These are phyloP conservation scores for Girardinichthys multiradiatus DNA, from an alignment of 2,113 vertebrate genomes.

Conservation along the genomic window DNA sequence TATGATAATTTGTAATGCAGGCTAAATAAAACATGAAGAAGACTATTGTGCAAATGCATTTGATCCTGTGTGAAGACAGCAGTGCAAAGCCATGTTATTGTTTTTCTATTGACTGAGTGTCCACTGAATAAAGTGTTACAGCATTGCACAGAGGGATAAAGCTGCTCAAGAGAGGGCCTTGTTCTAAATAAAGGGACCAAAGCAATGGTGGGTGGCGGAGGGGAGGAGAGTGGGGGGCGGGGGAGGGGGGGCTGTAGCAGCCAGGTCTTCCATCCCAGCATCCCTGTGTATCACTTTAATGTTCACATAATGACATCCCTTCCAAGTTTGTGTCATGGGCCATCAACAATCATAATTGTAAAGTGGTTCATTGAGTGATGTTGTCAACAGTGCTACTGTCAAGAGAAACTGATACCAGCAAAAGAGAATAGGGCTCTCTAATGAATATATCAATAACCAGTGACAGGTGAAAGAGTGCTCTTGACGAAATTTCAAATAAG, in stretches of 20 bases:
- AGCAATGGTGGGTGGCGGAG: slow-evolving; percentile 41
- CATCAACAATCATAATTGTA: slow-evolving; percentile 89
- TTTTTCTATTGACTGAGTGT: background rate
- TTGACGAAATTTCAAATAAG: slow-evolving; percentile 80
- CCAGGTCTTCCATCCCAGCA: slow-evolving; percentile 68
- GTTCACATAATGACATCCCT: slow-evolving; percentile 84
- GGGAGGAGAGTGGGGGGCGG: slow-evolving; percentile 1
- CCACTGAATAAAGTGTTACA: slow-evolving; percentile 22
- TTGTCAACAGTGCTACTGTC: slow-evolving; percentile 82
- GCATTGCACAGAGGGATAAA: slow-evolving; percentile 45
- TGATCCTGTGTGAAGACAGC: background rate
- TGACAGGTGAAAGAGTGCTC: slow-evolving; percentile 84
- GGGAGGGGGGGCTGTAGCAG: slow-evolving; percentile 32
- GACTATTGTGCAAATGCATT: background rate
- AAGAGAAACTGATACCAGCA: slow-evolving; percentile 82
- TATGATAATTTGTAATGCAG: background rate
- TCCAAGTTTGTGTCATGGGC: slow-evolving; percentile 85
- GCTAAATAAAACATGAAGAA: no score
- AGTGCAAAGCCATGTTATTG: background rate
- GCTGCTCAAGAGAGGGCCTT: slow-evolving; percentile 39
- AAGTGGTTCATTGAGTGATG: slow-evolving; percentile 87
- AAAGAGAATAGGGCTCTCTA: slow-evolving; percentile 82
- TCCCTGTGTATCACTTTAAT: slow-evolving; percentile 85
- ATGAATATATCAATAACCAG: slow-evolving; percentile 87
- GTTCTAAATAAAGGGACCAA: slow-evolving; percentile 62